A percentile compares a stretch with the other conserved stretches of the same genome.
Evolutionary conservation across 2,797 vertebrate species (phyloP).

Genomic region (Luscinia luscinia): DNA sequence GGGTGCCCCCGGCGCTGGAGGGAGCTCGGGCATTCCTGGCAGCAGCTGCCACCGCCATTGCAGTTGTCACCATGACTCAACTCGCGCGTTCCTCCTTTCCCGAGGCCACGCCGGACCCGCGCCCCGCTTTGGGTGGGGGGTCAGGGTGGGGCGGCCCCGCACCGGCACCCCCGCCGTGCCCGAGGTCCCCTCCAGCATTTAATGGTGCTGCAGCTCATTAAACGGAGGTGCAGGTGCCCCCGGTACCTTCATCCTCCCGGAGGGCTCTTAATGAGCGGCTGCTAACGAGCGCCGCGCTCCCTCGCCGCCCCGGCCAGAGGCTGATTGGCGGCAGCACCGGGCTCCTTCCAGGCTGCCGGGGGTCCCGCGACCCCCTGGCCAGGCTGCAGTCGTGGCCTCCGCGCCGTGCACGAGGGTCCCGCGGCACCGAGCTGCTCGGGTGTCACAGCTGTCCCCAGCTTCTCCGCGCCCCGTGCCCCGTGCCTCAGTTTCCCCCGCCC

Average conservation of each 20-base stretch:
- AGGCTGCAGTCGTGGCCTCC: accelerated
- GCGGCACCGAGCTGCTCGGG: accelerated
- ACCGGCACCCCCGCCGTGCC: background rate
- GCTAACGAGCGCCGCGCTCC: constrained; percentile 66
- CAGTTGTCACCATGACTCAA: background rate
- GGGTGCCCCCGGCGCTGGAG: background rate
- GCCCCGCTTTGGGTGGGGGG: constrained; percentile 46
- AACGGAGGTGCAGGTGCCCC: constrained; percentile 76
- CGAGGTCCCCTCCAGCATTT: background rate
- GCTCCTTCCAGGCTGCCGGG: background rate
- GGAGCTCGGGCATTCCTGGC: background rate
- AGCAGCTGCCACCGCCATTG: background rate
- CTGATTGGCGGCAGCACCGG: constrained; percentile 42
- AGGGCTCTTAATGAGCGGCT: constrained; percentile 75
- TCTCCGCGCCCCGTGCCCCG: background rate
- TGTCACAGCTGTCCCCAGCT: background rate
- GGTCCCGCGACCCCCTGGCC: background rate
- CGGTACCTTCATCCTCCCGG: constrained; percentile 60
- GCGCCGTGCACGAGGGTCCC: accelerated
- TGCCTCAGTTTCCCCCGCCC: constrained; percentile 14
- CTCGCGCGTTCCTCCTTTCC: background rate
- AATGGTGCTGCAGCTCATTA: constrained; percentile 76
- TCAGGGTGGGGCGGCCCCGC: background rate
- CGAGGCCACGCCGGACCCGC: background rate
- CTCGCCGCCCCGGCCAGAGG: constrained; percentile 19